Base-by-base conservation (phyloP, 2,888 invertebrate species). In the Penaeus monodon region DNA sequence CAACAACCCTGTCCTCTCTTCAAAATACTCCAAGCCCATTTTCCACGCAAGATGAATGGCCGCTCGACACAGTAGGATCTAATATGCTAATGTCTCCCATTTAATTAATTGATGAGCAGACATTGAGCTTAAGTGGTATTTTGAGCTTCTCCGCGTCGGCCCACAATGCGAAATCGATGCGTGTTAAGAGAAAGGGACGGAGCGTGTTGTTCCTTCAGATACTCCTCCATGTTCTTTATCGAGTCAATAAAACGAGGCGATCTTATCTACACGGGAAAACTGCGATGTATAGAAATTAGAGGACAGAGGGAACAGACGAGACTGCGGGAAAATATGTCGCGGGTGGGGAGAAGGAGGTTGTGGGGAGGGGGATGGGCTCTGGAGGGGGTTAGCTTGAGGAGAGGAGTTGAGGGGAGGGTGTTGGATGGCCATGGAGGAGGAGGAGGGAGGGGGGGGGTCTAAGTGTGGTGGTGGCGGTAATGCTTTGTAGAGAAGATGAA, bases 61-160 rank as follows among this genome's bases (percentile, higher is more conserved):
- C 82, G 86, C 86, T 81, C 81, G 86, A 86, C 86, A 86, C 86
- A 86, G 77, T 81, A 82, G 81, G 86, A 86, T 86, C 86, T 86
- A 81, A 86, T 86, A 86, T 86, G 86, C 86, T 86, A 86, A 86
- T 86, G 86, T 86, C 86, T 38, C 86, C 86, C 86, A 86, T 86
- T 86, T 86, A 86, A 86, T 86, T 86, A 86, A 86, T 86, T 86
- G 86, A 86, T 86, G 86, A 86, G 86, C 86, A 86, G 86, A 86
- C 86, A 86, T 86, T 86, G 86, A 81, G 81, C 70, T 86, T 86
- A 86, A 86, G 86, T 86, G 86, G 86, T 81, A 86, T 86, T 86
- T 82, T 86, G 86, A 86, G 86, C 86, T 86, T 57, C 86, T 86
- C 65, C 77, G 86, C 81, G 85, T 85, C 78, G 73, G 76, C 68